Conservation (phyloP, 37 sponge, comb jelly and placozoan genomes). For the Ephydatia muelleri region DNA sequence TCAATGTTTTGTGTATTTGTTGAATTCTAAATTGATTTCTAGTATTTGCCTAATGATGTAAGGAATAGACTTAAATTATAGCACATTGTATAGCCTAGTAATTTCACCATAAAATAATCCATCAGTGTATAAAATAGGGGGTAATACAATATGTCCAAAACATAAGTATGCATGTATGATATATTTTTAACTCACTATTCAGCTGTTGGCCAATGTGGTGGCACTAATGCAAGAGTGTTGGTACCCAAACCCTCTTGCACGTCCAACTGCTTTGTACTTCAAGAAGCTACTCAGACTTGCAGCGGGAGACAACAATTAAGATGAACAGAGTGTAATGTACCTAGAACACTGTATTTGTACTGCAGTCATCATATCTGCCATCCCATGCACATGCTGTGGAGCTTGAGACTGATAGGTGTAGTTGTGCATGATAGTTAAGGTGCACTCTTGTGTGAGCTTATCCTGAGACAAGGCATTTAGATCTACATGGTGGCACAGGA, state of each 20-base stretch:
- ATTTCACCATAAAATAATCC: not conserved
- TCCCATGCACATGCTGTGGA: too few species aligned
- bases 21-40: too few species aligned
- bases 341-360: slow-evolving; percentile 3
- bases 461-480: too few species aligned
- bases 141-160: not conserved
- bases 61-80: too few species aligned
- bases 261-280: slow-evolving; percentile 73
- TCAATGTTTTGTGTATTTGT: too few species aligned
- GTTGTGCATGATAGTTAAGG: too few species aligned
- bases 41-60: too few species aligned
- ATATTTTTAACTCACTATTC: not conserved
- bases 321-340: not conserved
- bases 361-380: too few species aligned
- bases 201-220: slow-evolving; percentile 50
- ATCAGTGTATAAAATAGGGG: not conserved
- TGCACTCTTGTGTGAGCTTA: too few species aligned
- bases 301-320: slow-evolving; percentile 18
- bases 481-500: too few species aligned
- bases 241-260: slow-evolving; percentile 54
- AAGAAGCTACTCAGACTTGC: slow-evolving; percentile 55
- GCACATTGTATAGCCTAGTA: not conserved
- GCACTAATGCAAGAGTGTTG: slow-evolving; percentile 79
- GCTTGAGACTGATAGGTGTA: too few species aligned
- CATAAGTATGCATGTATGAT: not conserved